Base-by-base conservation (phyloP, 2,888 invertebrate species). In the Drosophila testacea region DNA sequence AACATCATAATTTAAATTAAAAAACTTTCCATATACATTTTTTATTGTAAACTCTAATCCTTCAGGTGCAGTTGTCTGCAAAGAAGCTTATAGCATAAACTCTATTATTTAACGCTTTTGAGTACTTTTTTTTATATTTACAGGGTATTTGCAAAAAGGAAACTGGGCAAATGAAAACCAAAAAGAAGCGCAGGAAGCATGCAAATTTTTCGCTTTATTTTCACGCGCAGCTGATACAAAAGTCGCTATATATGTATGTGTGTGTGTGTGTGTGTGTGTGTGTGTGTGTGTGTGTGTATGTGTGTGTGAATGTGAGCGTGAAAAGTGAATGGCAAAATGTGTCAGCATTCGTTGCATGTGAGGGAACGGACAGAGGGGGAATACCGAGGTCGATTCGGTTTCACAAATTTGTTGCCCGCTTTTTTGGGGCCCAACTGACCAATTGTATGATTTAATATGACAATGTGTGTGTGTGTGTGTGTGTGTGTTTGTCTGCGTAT, bases 321-420 rank as follows among this genome's bases (percentile, higher is more conserved):
- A 79, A 83, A 81, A 83, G 83, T 86, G 83, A 86, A 83, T 86
- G 87, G 77, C 69, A 57, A 79, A 79, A 79, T 83, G 84, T 83
- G 87, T 79, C 74, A 73, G 81, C 74, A 71, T 59, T 67, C 56
- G 69, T 69, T 72, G 63, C 36, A 36, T 47, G 55, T 36, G 57
- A 30, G 10, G 27, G 11, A n/a, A 30, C 10, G 4, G 30, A 0
- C 39, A 30, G 32, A 6, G 4, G n/a, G 9, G 6, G 7, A 6
- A 44, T 42, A 42, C 59, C 38, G 63, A 67, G 69, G 68, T 64
- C 69, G 69, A 39, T 76, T 76, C 65, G 72, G 75, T 59, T 73
- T 68, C 65, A 65, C 72, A 76, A 76, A 76, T 76, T 77, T 73
- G 73, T 65, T 65, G 61, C 52, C 64, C 57, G 52, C 67, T 67